A percentile compares a stretch with the other conserved stretches of the same genome.
phyloP scores from a whole-genome alignment of 2,888 invertebrate genomes.

The Barypeithes pellucidus region DNA sequence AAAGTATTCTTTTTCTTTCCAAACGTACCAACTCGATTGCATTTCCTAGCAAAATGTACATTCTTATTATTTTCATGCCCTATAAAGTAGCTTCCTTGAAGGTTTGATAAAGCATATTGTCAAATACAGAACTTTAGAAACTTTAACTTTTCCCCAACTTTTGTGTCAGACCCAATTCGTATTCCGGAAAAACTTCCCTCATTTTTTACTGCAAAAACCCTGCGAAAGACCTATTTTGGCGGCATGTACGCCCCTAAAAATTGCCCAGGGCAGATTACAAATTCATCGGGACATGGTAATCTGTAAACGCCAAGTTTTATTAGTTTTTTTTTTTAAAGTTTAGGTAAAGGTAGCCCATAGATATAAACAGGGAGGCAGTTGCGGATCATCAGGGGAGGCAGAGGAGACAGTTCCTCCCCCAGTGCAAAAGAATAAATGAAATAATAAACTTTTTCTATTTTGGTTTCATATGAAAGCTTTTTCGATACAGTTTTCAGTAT shows the following conservation, averaged over 20 bases:
- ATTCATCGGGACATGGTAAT: slow-evolving; percentile 51
- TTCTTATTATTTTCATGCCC: not conserved
- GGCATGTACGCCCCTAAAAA: slow-evolving; percentile 31
- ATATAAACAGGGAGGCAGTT: too few species aligned
- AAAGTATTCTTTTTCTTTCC: too few species aligned
- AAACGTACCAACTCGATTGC: too few species aligned
- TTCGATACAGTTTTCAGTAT: too few species aligned
- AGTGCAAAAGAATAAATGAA: too few species aligned
- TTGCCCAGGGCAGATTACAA: slow-evolving; percentile 52
- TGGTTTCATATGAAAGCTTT: too few species aligned
- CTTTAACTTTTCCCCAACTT: slow-evolving; percentile 35
- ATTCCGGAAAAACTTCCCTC: slow-evolving; percentile 50
- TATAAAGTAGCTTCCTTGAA: not conserved
- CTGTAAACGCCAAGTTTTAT: slow-evolving; percentile 52
- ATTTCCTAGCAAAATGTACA: not conserved
- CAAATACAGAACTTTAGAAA: slow-evolving; percentile 46
- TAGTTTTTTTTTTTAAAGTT: slow-evolving; percentile 47
- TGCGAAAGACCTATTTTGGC: slow-evolving; percentile 42
- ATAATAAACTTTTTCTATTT: too few species aligned
- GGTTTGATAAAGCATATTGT: slow-evolving; percentile 39
- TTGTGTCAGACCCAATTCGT: slow-evolving; percentile 42
- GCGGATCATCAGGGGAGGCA: too few species aligned
- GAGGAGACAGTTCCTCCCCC: too few species aligned
- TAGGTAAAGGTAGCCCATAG: not conserved
- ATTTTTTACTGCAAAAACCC: slow-evolving; percentile 43